Base-by-base conservation (phyloP, 2,113 vertebrate genomes). In the Lethenteron camtschaticum region DNA sequence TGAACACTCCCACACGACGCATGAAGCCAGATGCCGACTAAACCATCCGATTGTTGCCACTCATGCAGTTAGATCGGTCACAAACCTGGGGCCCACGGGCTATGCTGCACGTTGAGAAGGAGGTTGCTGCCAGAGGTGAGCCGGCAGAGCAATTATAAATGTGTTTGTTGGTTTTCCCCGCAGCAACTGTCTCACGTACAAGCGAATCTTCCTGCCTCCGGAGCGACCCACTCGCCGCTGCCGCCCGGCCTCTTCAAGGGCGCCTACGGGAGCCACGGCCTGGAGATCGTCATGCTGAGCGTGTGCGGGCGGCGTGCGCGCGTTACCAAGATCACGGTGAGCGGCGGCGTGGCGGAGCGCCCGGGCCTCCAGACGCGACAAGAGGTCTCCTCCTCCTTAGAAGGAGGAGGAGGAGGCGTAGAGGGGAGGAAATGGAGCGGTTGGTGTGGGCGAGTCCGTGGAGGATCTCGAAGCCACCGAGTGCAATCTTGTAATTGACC, bases 251-350 rank as follows among this genome's bases (percentile, higher is more conserved):
- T 99, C 72, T 99, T 99, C 78, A 99, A 99, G 75, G 94, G 94
- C 56, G 96, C 94, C 1, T 99, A 99, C 0, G 94, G 94, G 57
- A 99, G 92, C 78, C 94, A 99, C 0, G 94, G 94, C 11, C 82
- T 99, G 74, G 92, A 96, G 82, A 88, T 99, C 0, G 87, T 99
- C 74, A 94, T 99, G 92, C 79, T 99, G 55, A 99, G 94, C 79
- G 96, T 96, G 71, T 89, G 91, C 0, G 85, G 85, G 10, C 78
- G 10, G 4, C 80, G 78, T 2, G 88, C 87, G 9, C 84, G 86
- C 73, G 92, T 85, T 68, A 99, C 94, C 3, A 99, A 99, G 78
- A 90, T 99, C 76, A 99, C 94, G 0, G 94, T 99, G 75, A 86
- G 85, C 3, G 41, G 41, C 41, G 4, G 41, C 41, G 41, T 41